Conservation (phyloP, 2,888 invertebrate species). For the Plagiodera versicolora region DNA sequence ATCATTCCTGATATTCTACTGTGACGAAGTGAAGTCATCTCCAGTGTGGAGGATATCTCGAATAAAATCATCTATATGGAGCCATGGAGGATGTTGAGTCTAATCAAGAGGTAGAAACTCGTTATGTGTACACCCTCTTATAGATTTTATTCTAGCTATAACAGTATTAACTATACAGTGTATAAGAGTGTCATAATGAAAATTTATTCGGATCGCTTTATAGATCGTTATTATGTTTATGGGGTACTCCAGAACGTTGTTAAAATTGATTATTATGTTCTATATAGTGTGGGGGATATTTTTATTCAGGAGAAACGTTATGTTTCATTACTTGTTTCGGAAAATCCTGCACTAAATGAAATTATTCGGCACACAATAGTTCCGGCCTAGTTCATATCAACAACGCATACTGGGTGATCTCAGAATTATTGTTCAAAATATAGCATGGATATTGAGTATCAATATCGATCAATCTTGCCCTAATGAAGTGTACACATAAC, state of each 20-base stretch:
- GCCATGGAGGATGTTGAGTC: neutral
- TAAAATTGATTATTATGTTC: conserved; percentile 37
- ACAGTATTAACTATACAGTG: conserved; percentile 32
- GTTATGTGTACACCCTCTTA: conserved; percentile 8
- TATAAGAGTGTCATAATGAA: conserved; percentile 35
- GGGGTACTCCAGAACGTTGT: conserved; percentile 31
- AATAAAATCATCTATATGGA: neutral
- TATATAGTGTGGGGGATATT: conserved; percentile 29
- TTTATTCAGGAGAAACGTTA: conserved; percentile 27
- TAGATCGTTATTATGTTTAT: conserved; percentile 35
- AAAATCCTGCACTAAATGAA: neutral
- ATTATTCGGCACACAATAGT: neutral
- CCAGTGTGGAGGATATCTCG: neutral
- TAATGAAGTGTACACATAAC: no score
- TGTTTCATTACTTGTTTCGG: conserved; percentile 25
- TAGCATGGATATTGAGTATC: no score
- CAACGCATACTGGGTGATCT: neutral
- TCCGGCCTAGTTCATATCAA: neutral
- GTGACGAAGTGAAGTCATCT: conserved; percentile 17
- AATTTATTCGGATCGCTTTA: conserved; percentile 36
- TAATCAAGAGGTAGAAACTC: conserved; percentile 17
- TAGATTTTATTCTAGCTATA: conserved; percentile 23
- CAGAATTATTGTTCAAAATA: no score
- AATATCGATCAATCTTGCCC: no score
- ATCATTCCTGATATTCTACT: conserved; percentile 19